Base-by-base conservation (phyloP, 2,113 vertebrate genomes). In the Amphilophus citrinellus region DNA sequence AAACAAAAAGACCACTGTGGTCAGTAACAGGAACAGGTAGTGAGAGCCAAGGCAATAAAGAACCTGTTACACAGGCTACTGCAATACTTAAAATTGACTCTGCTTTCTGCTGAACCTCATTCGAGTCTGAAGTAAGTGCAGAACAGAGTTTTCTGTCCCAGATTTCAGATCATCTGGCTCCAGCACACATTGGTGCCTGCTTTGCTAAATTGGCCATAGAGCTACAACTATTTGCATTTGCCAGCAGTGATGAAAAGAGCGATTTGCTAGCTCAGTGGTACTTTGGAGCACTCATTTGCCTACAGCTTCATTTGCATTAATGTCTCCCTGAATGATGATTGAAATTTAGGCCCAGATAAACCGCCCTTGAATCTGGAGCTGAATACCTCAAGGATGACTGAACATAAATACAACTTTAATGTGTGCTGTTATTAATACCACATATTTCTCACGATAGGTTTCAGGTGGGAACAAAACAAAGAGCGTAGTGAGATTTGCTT, bases 401-500 rank as follows among this genome's bases (percentile, higher is more conserved):
- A 58, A 20, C 2, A 57, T n/a, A 35, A 50, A 71, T 17, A 78
- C 32, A 68, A 37, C 10, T 15, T 68, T 32, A 73, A 56, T 53
- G 10, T 32, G 17, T 32, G 68, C 7, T 17, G 15, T 77, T 17
- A 22, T 8, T 8, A 66, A 53, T 22, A 47, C 32, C 17, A 22
- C 15, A 35, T 14, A 73, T 73, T 53, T 73, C 66, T 71, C 68
- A 32, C 17, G 30, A 32, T 11, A 56, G 24, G 22, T 56, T 73
- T 30, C 27, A 65, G 24, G 39, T 57, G n/a, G 44, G 8, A 80
- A 39, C 50, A 80, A 88, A 27, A 83, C 18, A 87, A 22, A 83
- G 7, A 80, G 44, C 10, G 77, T 22, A 3, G 53, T 39, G 62
- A 87, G 62, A 61, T 47, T 47, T 85, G 62, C 98, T 97, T 97